Evolutionary conservation across 2,888 invertebrate genomes (phyloP).

Genomic region (Sminthurinus aureus): DNA sequence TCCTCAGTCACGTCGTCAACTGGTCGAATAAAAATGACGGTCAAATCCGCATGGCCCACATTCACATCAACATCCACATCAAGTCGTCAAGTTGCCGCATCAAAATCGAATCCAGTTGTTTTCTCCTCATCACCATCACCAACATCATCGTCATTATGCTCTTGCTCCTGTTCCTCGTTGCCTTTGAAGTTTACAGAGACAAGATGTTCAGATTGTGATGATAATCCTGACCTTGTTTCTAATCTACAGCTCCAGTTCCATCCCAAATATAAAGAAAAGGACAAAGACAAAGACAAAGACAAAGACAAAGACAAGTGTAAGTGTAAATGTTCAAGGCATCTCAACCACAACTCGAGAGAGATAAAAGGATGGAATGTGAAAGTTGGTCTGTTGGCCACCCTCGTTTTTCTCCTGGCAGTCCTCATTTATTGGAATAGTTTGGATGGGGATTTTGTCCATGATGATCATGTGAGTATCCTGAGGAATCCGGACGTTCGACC

Average conservation of each 20-base stretch:
- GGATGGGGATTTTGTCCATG: slow-evolving; percentile 84
- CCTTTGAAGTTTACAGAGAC: no score
- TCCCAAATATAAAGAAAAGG: not conserved
- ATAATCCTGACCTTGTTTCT: not conserved
- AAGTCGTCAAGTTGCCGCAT: not conserved
- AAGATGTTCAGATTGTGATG: not conserved
- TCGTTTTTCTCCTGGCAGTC: slow-evolving; percentile 65
- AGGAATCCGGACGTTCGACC: slow-evolving; percentile 82
- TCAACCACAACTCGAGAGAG: not conserved
- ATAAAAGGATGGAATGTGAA: slow-evolving; percentile 1
- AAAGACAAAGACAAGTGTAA: not conserved
- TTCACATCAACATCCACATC: not conserved
- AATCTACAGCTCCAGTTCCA: not conserved
- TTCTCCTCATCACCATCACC: slow-evolving; percentile 20
- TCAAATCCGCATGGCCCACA: not conserved
- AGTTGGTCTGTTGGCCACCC: slow-evolving; percentile 65
- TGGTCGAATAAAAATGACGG: not conserved
- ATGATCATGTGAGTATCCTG: slow-evolving; percentile 84
- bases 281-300: not conserved
- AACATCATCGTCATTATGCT: slow-evolving; percentile 10
- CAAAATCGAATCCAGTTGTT: not conserved
- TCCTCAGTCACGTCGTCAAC: slow-evolving; percentile 15
- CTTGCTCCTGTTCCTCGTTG: not conserved
- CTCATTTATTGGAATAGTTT: slow-evolving; percentile 73
- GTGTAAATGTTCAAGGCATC: not conserved